Conservation (phyloP, 2,888 invertebrate genomes). For the Teinopalpus imperialis region DNA sequence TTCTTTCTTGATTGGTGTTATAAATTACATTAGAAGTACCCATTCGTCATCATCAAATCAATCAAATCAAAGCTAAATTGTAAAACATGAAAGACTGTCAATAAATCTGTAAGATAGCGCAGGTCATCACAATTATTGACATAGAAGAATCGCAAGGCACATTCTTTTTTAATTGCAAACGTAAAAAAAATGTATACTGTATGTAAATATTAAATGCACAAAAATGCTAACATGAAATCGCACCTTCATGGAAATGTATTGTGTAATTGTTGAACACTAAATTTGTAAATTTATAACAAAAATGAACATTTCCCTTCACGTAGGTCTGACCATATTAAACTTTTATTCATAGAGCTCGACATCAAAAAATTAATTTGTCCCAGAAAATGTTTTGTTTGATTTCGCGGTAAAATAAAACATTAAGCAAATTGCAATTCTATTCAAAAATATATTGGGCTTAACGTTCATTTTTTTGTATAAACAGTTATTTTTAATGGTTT, state of each 20-base stretch:
- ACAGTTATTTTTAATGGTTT: too few species aligned
- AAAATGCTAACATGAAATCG: conserved; percentile 8
- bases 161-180: conserved; percentile 17
- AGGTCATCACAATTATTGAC: conserved; percentile 16
- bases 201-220: conserved; percentile 11
- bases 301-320: conserved; percentile 3
- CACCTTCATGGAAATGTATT: conserved; percentile 2
- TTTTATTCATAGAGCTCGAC: too few species aligned
- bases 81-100: background rate
- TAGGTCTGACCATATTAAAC: too few species aligned
- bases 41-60: background rate
- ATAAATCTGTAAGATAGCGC: conserved; percentile 12
- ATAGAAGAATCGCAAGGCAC: conserved; percentile 26
- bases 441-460: too few species aligned
- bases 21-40: background rate
- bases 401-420: too few species aligned
- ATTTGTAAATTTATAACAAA: background rate
- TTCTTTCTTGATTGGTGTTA: too few species aligned
- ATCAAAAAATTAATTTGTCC: too few species aligned
- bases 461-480: too few species aligned
- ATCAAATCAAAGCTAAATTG: background rate
- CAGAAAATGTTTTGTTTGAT: too few species aligned
- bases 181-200: conserved; percentile 15
- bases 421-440: too few species aligned
- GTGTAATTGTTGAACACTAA: background rate